A percentile compares a stretch with the other conserved stretches of the same genome.
Evolutionary conservation across 2,113 vertebrate species (phyloP).

Genomic region (Pangasianodon gigas): DNA sequence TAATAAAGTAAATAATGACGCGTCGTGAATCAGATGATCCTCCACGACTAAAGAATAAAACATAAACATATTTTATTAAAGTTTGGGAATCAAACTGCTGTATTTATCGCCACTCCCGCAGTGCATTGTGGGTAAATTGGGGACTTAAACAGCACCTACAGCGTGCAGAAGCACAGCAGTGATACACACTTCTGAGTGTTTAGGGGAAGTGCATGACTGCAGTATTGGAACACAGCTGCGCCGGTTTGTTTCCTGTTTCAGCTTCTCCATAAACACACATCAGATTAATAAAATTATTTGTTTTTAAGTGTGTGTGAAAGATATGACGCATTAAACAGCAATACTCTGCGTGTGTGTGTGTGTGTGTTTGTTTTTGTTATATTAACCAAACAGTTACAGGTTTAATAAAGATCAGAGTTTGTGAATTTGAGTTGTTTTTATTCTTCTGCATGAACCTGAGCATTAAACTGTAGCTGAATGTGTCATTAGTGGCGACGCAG

Average conservation of each 20-base stretch:
- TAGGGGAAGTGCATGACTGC: background rate
- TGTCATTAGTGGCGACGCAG: background rate
- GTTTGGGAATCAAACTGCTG: background rate
- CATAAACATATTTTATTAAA: background rate
- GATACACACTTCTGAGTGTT: background rate
- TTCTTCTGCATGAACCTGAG: background rate
- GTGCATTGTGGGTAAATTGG: slow-evolving; percentile 8
- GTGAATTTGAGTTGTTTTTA: slow-evolving; percentile 52
- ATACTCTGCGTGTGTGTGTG: slow-evolving; percentile 58
- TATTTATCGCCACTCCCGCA: background rate
- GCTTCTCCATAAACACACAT: background rate
- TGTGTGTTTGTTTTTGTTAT: slow-evolving; percentile 72
- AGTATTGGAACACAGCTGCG: slow-evolving; percentile 15
- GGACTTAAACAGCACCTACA: background rate
- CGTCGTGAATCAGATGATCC: background rate
- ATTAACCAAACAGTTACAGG: slow-evolving; percentile 75
- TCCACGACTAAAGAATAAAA: background rate
- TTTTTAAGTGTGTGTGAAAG: background rate
- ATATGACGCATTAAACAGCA: slow-evolving; percentile 55
- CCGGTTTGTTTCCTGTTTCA: background rate
- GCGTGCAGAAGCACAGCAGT: no score
- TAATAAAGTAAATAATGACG: background rate
- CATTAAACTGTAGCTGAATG: background rate
- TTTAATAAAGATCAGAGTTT: slow-evolving; percentile 74
- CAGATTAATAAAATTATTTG: background rate